Percentiles rank a stretch among this genome's conserved stretches.
Evolutionary conservation across 92 coral and sea anemone species (phyloP).

Genomic region (Palythoa heliodiscus): DNA sequence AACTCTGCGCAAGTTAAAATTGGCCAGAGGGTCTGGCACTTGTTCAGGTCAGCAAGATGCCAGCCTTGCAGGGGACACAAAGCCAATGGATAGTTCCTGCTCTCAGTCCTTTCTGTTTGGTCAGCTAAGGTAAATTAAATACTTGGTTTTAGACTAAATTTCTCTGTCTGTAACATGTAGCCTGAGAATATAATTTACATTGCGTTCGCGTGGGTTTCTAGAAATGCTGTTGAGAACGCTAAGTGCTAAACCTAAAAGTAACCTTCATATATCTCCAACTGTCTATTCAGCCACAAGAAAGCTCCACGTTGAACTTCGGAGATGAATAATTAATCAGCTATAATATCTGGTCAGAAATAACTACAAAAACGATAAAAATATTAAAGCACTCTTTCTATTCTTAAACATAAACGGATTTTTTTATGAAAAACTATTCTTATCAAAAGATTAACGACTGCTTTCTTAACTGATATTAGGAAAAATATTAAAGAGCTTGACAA

Average conservation of each 20-base stretch:
- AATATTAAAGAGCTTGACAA: slow-evolving; percentile 90
- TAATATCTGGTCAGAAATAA: neutral
- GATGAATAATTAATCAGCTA: neutral
- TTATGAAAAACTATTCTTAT: neutral
- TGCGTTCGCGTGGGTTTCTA: too few species aligned
- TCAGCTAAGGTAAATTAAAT: slow-evolving; percentile 68
- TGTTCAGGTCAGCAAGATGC: neutral
- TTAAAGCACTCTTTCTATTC: neutral
- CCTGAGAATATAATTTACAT: neutral
- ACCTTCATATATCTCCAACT: neutral
- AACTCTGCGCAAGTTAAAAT: slow-evolving; percentile 24
- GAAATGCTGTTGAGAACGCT: too few species aligned
- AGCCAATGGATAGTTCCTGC: slow-evolving; percentile 35
- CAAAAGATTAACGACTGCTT: neutral
- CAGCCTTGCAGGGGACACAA: neutral
- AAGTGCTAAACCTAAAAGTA: neutral
- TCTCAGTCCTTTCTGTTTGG: slow-evolving; percentile 73
- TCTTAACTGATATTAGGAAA: slow-evolving; percentile 52
- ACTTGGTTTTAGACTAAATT: neutral
- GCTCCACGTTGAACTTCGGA: neutral
- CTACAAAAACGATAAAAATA: neutral
- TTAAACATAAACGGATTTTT: neutral
- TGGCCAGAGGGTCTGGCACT: slow-evolving; percentile 1
- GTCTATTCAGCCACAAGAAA: neutral
- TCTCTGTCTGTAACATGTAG: neutral